phyloP scores from a whole-genome alignment of 2,888 invertebrate genomes.

The Sphecodes monilicornis region DNA sequence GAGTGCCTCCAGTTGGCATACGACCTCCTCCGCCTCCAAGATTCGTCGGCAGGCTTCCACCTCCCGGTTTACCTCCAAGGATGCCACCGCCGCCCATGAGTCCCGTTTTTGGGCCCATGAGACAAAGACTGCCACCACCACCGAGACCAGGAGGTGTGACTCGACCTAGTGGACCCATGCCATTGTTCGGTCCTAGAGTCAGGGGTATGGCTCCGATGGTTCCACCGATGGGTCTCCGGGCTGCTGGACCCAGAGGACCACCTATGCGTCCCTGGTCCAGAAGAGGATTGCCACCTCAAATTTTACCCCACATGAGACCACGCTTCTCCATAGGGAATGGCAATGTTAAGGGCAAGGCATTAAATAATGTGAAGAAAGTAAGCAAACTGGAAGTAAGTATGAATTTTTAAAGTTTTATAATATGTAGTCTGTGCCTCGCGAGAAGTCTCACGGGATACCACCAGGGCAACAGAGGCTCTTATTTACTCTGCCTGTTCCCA shows the following conservation, averaged over 20 bases:
- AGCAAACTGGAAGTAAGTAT: slow-evolving; percentile 79
- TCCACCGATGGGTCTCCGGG: slow-evolving; percentile 75
- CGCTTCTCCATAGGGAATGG: slow-evolving; percentile 75
- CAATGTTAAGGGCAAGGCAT: slow-evolving; percentile 75
- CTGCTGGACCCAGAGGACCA: slow-evolving; percentile 72
- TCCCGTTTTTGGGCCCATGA: slow-evolving; percentile 72
- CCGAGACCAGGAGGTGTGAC: slow-evolving; percentile 59
- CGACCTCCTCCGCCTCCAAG: slow-evolving; percentile 75
- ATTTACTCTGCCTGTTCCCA: no score
- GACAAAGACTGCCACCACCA: slow-evolving; percentile 71
- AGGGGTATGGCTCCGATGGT: slow-evolving; percentile 73
- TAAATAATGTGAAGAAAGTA: slow-evolving; percentile 76
- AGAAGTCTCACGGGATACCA: no score
- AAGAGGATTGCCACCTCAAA: slow-evolving; percentile 68
- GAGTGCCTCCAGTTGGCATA: slow-evolving; percentile 74
- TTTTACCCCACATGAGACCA: slow-evolving; percentile 76
- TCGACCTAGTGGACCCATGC: slow-evolving; percentile 65
- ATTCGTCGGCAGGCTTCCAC: slow-evolving; percentile 74
- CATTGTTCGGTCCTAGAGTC: slow-evolving; percentile 68
- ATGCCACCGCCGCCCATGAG: slow-evolving; percentile 69
- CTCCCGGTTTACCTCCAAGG: slow-evolving; percentile 71
- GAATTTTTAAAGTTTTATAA: background rate
- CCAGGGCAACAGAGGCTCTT: no score
- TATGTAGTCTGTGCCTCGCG: background rate
- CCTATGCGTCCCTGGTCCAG: slow-evolving; percentile 75